These are phyloP conservation scores for Tricholauxania praeusta DNA, from an alignment of 2,888 invertebrate genomes.

Conservation along the genomic window DNA sequence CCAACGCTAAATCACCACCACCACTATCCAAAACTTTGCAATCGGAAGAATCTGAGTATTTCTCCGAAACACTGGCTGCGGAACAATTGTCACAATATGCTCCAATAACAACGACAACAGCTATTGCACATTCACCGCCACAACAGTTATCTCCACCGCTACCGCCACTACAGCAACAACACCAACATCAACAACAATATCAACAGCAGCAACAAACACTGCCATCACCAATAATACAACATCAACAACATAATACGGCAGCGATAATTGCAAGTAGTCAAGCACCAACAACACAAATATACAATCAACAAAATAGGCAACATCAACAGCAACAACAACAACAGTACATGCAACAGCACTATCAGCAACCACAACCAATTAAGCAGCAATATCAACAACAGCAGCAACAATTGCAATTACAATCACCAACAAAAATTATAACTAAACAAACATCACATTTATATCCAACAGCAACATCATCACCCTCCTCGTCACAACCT, in stretches of 20 bases:
- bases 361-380: constrained; percentile 55
- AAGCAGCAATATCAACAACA: constrained; percentile 48
- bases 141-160: constrained; percentile 50
- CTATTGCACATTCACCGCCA: constrained; percentile 51
- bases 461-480: constrained; percentile 61
- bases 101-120: constrained; percentile 58
- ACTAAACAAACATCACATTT: constrained; percentile 66
- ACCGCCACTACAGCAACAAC: constrained; percentile 54
- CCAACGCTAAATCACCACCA: constrained; percentile 23
- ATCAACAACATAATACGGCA: constrained; percentile 68
- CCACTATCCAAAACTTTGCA: constrained; percentile 9
- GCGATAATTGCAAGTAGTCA: constrained; percentile 64
- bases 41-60: constrained; percentile 68
- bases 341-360: constrained; percentile 51
- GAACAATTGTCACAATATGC: constrained; percentile 69
- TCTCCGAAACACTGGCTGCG: constrained; percentile 69
- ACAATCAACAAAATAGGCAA: constrained; percentile 51
- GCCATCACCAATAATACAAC: constrained; percentile 64
- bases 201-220: constrained; percentile 60
- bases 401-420: constrained; percentile 45
- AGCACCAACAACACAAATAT: constrained; percentile 52
- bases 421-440: constrained; percentile 53
- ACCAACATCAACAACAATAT: constrained; percentile 56
- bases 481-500: constrained; percentile 51
- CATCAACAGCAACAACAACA: constrained; percentile 54